Conservation (phyloP, 2,113 vertebrate species). For the Takifugu bimaculatus region DNA sequence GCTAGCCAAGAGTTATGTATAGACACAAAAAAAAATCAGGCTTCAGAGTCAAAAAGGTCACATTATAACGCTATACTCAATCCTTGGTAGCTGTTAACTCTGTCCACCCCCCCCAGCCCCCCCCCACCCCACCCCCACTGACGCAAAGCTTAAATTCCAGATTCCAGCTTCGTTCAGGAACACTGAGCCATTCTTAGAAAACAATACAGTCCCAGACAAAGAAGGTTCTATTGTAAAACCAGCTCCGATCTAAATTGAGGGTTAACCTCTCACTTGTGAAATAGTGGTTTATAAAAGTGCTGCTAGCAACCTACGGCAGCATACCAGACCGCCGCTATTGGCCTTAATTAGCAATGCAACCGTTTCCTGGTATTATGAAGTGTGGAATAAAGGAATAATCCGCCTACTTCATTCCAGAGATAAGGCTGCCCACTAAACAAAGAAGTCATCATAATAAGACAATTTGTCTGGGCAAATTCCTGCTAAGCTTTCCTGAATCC, state of each 20-base stretch:
- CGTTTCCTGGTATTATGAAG: slow-evolving; percentile 37
- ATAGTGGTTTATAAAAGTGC: slow-evolving; percentile 1
- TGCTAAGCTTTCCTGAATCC: slow-evolving; percentile 55
- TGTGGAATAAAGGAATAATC: slow-evolving; percentile 55
- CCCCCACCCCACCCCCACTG: too few relatives aligned
- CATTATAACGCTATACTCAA: too few relatives aligned
- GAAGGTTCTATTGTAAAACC: too few relatives aligned
- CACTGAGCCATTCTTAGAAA: slow-evolving; percentile 1
- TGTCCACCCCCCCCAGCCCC: too few relatives aligned
- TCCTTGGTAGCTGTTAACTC: too few relatives aligned
- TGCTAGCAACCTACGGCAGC: slow-evolving; percentile 2
- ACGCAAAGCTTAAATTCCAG: too few relatives aligned
- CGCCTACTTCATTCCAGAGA: slow-evolving; percentile 44
- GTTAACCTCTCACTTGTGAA: neutral
- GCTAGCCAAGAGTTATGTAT: too few relatives aligned
- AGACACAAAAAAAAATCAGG: too few relatives aligned
- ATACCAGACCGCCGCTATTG: slow-evolving; percentile 37
- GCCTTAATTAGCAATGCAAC: slow-evolving; percentile 44
- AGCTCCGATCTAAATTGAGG: neutral
- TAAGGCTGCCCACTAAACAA: slow-evolving; percentile 53
- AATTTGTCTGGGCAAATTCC: slow-evolving; percentile 49
- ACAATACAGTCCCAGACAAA: neutral
- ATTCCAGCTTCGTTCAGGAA: too few relatives aligned
- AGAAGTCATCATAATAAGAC: slow-evolving; percentile 58
- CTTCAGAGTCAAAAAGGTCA: too few relatives aligned